Conservation (phyloP, 2,113 vertebrate genomes). For the Mobula hypostoma region DNA sequence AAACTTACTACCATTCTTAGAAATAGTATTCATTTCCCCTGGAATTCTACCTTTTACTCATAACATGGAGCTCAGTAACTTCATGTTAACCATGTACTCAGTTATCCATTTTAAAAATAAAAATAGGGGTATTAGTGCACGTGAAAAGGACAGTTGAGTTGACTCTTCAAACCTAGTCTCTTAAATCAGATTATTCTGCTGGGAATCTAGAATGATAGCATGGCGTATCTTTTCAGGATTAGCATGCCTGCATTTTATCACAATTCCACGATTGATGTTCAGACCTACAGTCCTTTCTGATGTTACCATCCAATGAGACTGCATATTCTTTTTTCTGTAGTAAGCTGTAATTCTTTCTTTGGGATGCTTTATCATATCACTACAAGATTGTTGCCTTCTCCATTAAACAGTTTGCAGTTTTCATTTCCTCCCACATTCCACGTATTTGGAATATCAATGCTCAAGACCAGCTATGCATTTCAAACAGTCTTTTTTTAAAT, state of each 20-base stretch:
- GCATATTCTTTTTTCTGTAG: not conserved
- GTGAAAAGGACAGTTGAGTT: not conserved
- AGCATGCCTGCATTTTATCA: not conserved
- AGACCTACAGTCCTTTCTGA: not conserved
- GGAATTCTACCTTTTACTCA: not conserved
- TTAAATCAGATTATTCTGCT: not conserved
- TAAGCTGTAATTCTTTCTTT: not conserved
- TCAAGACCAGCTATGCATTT: not conserved
- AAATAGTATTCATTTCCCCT: not conserved
- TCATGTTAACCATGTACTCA: not conserved
- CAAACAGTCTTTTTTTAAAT: not conserved
- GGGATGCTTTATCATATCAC: not conserved
- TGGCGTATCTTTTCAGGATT: not conserved
- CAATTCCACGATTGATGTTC: not conserved
- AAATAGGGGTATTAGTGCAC: not conserved
- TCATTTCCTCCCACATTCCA: not conserved
- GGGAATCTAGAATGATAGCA: not conserved
- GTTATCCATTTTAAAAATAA: not conserved
- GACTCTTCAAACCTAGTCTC: not conserved
- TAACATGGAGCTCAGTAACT: not conserved
- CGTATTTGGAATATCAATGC: not conserved
- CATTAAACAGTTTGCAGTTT: not conserved
- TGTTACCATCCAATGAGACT: not conserved
- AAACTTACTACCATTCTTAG: not conserved
- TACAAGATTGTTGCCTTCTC: not conserved